phyloP scores from a whole-genome alignment of 2,113 vertebrate genomes.

The Gallinago jamesoni region DNA sequence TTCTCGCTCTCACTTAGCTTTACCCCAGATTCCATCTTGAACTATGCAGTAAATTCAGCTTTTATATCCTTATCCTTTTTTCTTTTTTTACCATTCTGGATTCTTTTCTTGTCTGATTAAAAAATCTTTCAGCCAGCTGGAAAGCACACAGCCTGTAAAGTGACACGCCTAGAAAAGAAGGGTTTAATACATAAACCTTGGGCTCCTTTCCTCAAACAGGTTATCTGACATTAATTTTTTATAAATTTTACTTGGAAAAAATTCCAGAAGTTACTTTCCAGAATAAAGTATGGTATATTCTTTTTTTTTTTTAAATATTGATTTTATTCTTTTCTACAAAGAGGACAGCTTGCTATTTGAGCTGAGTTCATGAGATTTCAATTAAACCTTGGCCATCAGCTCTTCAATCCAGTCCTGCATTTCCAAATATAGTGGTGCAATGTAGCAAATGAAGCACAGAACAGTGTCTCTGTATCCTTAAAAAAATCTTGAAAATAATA shows the following conservation, averaged over 20 bases:
- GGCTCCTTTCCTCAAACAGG: background rate
- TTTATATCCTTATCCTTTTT: background rate
- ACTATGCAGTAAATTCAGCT: background rate
- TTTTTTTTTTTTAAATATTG: background rate
- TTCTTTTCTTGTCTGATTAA: background rate
- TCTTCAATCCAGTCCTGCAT: background rate
- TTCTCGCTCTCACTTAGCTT: background rate
- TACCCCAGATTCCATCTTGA: background rate
- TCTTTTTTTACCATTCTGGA: background rate
- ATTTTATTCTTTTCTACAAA: conserved; percentile 10
- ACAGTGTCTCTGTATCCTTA: background rate
- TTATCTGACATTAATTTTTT: background rate
- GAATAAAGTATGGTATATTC: background rate
- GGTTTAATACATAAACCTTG: background rate
- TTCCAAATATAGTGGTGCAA: background rate
- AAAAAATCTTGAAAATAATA: background rate
- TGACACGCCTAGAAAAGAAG: background rate
- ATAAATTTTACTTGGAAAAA: background rate
- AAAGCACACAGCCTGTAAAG: background rate
- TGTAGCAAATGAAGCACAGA: background rate
- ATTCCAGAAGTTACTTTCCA: conserved; percentile 12
- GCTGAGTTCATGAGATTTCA: conserved; percentile 9
- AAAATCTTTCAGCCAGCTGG: background rate
- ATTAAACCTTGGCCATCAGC: conserved; percentile 1
- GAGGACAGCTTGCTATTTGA: background rate